phyloP scores from a whole-genome alignment of 2,888 invertebrate species.

The Smittia aterrima region DNA sequence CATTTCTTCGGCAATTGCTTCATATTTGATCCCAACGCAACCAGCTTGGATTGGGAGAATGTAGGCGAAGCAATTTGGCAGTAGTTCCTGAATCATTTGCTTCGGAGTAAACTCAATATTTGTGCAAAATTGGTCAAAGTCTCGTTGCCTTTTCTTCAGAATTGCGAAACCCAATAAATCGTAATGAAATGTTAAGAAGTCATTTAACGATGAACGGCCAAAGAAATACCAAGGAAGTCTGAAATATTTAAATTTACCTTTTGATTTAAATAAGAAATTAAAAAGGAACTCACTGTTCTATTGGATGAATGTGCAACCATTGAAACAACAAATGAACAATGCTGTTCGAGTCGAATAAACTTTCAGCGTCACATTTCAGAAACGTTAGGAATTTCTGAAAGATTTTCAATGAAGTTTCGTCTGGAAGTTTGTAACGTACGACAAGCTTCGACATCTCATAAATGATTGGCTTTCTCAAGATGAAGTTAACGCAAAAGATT shows the following conservation, averaged over 20 bases:
- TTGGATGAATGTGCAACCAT: constrained; percentile 36
- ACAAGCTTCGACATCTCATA: not conserved
- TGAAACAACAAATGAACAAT: constrained; percentile 24
- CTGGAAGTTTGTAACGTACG: not conserved
- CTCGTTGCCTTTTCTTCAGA: constrained; percentile 10
- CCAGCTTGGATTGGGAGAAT: constrained; percentile 22
- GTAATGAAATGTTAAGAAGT: constrained; percentile 37
- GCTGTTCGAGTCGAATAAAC: constrained; percentile 27
- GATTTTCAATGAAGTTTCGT: not conserved
- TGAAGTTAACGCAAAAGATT: constrained; percentile 31
- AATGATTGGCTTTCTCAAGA: constrained; percentile 25
- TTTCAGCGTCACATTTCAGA: not conserved
- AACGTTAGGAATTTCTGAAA: constrained; percentile 1
- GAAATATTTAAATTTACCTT: not conserved
- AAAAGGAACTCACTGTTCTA: not conserved
- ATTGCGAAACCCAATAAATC: constrained; percentile 28
- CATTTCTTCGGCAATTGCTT: not conserved
- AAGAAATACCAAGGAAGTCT: constrained; percentile 42
- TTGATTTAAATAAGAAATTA: not conserved
- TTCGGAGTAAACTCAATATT: not conserved
- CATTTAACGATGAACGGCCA: not conserved
- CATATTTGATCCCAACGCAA: constrained; percentile 6
- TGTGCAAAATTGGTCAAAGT: constrained; percentile 28
- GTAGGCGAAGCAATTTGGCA: constrained; percentile 30
- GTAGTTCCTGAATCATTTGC: constrained; percentile 21